These are phyloP conservation scores for Epinotia brunnichana DNA, from an alignment of 2,888 invertebrate genomes.

Conservation along the genomic window DNA sequence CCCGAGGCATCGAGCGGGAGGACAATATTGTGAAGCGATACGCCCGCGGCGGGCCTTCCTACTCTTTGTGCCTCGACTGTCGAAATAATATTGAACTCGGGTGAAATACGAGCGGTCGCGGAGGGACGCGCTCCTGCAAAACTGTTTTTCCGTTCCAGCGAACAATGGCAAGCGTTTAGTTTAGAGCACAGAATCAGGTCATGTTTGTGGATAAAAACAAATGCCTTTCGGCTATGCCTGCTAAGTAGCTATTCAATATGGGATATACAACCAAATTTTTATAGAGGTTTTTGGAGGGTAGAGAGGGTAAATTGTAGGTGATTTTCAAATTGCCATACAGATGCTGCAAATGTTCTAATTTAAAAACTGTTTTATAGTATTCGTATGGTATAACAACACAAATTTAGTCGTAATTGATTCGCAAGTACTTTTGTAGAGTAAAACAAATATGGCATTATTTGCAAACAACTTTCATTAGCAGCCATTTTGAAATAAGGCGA, in stretches of 20 bases:
- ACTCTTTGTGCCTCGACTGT: constrained; percentile 76
- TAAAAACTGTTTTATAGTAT: too few species aligned
- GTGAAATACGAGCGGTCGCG: constrained; percentile 80
- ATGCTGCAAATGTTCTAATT: neutral
- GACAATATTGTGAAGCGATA: constrained; percentile 80
- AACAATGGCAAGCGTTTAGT: constrained; percentile 76
- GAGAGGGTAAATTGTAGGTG: neutral
- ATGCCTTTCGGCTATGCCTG: constrained; percentile 37
- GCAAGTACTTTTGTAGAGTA: constrained; percentile 7
- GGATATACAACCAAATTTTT: constrained; percentile 12
- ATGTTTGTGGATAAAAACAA: constrained; percentile 52
- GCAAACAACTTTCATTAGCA: constrained; percentile 12
- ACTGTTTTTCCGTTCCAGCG: constrained; percentile 78
- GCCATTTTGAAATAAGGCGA: constrained; percentile 11
- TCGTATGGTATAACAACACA: neutral
- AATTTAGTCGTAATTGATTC: constrained; percentile 7
- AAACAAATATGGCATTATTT: neutral
- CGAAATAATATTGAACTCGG: constrained; percentile 82
- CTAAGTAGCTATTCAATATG: constrained; percentile 31
- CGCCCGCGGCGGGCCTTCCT: constrained; percentile 78
- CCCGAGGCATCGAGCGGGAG: constrained; percentile 73
- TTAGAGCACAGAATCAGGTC: constrained; percentile 64
- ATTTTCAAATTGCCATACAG: neutral
- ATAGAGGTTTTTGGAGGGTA: constrained; percentile 1
- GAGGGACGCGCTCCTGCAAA: constrained; percentile 73